Conservation (phyloP, 2,113 vertebrate species). For the Rhombomys opimus region DNA sequence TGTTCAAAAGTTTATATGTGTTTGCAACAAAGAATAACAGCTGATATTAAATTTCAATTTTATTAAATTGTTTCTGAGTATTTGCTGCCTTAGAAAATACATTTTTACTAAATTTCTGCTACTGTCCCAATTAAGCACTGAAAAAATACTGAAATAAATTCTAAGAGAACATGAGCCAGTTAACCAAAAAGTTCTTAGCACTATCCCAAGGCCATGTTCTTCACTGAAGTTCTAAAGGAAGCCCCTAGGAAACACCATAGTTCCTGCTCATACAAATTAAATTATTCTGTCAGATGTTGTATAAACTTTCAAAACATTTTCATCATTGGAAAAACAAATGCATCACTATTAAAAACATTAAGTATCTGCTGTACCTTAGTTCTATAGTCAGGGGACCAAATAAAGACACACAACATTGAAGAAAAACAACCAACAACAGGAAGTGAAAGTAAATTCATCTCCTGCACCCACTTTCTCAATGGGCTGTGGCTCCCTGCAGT, state of each 20-base stretch:
- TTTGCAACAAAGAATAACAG: neutral
- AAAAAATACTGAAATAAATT: neutral
- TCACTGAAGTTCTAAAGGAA: neutral
- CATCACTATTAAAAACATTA: neutral
- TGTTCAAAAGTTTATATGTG: neutral
- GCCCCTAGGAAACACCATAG: neutral
- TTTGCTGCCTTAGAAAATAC: slow-evolving; percentile 20
- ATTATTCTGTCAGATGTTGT: neutral
- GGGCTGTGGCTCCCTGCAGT: neutral
- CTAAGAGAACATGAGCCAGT: neutral
- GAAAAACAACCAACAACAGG: neutral
- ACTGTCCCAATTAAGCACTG: neutral
- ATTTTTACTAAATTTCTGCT: neutral
- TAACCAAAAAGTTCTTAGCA: neutral
- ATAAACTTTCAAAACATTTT: neutral
- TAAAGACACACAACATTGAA: neutral
- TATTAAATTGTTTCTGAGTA: neutral
- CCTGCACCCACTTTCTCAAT: neutral
- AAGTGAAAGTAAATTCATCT: neutral
- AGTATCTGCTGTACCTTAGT: neutral
- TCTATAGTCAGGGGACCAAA: neutral
- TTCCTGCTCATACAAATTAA: neutral
- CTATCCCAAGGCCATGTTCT: neutral
- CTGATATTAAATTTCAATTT: neutral
- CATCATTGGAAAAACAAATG: neutral